Evolutionary conservation across 1,140 invertebrate genomes (phyloP), one percentile per base, ranked within the genome.

Genomic region (Drosophila aff.): DNA sequence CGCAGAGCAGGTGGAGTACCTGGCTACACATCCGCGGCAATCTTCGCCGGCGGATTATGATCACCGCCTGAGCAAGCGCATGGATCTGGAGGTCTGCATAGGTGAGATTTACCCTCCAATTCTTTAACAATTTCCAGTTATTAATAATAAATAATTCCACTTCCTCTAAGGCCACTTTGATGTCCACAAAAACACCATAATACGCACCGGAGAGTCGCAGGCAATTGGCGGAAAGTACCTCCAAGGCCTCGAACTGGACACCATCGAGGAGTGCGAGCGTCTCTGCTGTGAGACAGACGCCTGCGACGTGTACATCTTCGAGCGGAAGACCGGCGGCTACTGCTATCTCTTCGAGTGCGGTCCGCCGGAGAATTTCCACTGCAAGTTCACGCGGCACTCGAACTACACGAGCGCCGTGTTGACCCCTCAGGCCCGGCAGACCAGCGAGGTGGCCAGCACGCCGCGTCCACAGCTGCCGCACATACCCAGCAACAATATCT

Each of bases 261-360:
- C 96, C 26, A 95, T 96, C 66, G 95, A 96, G 83, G 97, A 98
- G 80, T 98, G 98, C 93, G 94, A 98, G 62, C 95, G 95, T 33
- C 95, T 97, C 57, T 99, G 98, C 93, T 98, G 97, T 92, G 95
- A 97, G 91, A 98, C 97, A 1, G 95, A 96, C 23, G 93, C 95
- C 50, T 99, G 98, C 92, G 98, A 98, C 93, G 97, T 98, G 11
- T 98, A 98, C 91, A 96, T 98, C 74, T 98, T 96, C 86, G 97
- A 99, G 93, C 96, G 98, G 91, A 98, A 98, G 95, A 97, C 95
- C 79, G 95, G 96, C 5, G 97, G 97, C 63, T 97, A 97, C 84
- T 99, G 98, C 93, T 99, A 98, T 91, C 93, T 98, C 31, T 99
- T 99, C 93, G 96, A 98, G 93, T 99, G 98, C 93, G 97, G 97